These are phyloP conservation scores for Apus apus DNA, from an alignment of 2,113 vertebrate genomes.

Conservation along the genomic window DNA sequence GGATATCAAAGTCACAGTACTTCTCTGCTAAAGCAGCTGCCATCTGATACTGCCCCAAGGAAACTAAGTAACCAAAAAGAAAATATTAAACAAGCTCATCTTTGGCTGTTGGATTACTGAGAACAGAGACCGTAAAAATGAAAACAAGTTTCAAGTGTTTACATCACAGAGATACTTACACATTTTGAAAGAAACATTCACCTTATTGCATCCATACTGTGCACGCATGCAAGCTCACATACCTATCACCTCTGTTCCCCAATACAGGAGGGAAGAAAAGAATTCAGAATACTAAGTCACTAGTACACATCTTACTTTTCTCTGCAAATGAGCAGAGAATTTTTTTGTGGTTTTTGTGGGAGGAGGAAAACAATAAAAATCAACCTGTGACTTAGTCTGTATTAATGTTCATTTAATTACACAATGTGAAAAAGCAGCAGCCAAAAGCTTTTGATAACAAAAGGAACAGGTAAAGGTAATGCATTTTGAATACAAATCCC, in stretches of 20 bases:
- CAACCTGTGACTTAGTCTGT: background rate
- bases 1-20: constrained; percentile 96
- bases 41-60: constrained; percentile 91
- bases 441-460: background rate
- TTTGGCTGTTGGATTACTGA: background rate
- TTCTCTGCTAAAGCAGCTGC: constrained; percentile 93
- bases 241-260: background rate
- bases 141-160: background rate
- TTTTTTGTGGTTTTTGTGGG: background rate
- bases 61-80: constrained; percentile 76
- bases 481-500: background rate
- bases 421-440: background rate
- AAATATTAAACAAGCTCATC: background rate
- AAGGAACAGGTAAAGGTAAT: background rate
- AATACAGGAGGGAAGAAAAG: background rate
- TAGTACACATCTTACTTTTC: background rate
- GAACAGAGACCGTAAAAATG: background rate
- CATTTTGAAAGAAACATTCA: background rate
- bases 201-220: background rate
- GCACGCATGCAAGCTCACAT: accelerated
- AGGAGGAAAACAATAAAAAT: background rate
- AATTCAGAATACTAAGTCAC: background rate
- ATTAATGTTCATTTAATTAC: background rate
- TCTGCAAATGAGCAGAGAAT: background rate
- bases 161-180: background rate